Conservation (phyloP, 2,888 invertebrate species). For the Drosophila conformis region DNA sequence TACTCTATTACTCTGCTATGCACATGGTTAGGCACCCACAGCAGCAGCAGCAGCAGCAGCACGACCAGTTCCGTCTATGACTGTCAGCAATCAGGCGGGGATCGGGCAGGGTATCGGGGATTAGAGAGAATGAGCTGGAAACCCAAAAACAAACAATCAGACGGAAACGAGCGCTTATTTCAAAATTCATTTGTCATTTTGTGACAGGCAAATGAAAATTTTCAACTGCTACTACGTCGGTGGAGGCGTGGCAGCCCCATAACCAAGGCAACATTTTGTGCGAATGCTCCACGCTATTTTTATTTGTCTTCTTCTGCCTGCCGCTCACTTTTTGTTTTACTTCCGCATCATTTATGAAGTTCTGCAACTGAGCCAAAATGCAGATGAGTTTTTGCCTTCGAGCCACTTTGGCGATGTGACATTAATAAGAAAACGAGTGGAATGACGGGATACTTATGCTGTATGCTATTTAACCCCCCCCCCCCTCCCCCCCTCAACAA, state of each 20-base stretch:
- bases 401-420: conserved; percentile 19
- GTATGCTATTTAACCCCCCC: background rate
- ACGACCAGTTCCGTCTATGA: conserved; percentile 41
- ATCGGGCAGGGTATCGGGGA: conserved; percentile 14
- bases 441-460: conserved; percentile 24
- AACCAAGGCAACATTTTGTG: conserved; percentile 43
- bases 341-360: conserved; percentile 66
- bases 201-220: conserved; percentile 74
- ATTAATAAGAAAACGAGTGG: conserved; percentile 29
- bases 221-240: conserved; percentile 31
- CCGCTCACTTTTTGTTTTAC: conserved; percentile 34
- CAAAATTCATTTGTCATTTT: conserved; percentile 81
- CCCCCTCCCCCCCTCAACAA: too few relatives aligned
- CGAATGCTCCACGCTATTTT: conserved; percentile 36
- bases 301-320: background rate
- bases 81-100: background rate
- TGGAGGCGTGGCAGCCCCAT: conserved; percentile 30
- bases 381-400: conserved; percentile 48
- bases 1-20: conserved; percentile 6
- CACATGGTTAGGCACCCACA: conserved; percentile 24
- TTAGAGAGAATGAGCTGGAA: conserved; percentile 37
- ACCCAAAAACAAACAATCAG: conserved; percentile 70
- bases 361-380: conserved; percentile 57
- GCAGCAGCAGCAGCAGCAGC: conserved; percentile 40
- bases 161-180: conserved; percentile 75